Evolutionary conservation across 2,113 vertebrate genomes (phyloP).

Genomic region (Syrmaticus mikado): DNA sequence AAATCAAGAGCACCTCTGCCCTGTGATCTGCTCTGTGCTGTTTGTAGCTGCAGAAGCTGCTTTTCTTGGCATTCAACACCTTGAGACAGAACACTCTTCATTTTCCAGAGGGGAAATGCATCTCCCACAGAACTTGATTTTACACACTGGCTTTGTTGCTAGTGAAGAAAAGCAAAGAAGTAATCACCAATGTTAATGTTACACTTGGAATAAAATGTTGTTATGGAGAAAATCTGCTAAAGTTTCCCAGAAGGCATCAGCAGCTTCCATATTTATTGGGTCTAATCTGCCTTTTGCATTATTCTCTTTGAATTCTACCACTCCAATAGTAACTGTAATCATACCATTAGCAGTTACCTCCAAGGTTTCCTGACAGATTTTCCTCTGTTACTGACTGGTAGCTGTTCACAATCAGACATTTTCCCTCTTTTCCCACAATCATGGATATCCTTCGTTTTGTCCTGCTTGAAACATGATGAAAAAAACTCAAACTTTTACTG

Average conservation of each 20-base stretch:
- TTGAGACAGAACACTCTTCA: background rate
- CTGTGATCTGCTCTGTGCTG: background rate
- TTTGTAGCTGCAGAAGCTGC: slow-evolving; percentile 14
- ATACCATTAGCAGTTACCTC: background rate
- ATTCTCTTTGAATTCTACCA: slow-evolving; percentile 35
- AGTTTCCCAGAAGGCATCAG: slow-evolving; percentile 35
- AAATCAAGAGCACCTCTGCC: background rate
- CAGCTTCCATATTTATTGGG: slow-evolving; percentile 48
- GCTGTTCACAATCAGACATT: background rate
- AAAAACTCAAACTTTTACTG: background rate
- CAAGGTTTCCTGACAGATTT: background rate
- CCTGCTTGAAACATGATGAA: background rate
- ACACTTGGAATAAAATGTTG: background rate
- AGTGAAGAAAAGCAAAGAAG: background rate
- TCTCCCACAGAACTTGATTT: background rate
- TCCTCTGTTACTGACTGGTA: background rate
- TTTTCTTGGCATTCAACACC: slow-evolving; percentile 32
- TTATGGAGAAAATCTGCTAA: slow-evolving; percentile 4
- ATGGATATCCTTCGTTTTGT: background rate
- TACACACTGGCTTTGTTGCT: background rate
- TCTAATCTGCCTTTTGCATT: slow-evolving; percentile 52
- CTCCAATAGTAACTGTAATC: slow-evolving; percentile 25
- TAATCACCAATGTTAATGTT: background rate
- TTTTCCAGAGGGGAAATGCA: background rate
- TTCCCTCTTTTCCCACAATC: background rate